A percentile compares a stretch with the other conserved stretches of the same genome.
These are phyloP conservation scores for Synergus laeviventris DNA, from an alignment of 2,888 invertebrate species.

Conservation along the genomic window DNA sequence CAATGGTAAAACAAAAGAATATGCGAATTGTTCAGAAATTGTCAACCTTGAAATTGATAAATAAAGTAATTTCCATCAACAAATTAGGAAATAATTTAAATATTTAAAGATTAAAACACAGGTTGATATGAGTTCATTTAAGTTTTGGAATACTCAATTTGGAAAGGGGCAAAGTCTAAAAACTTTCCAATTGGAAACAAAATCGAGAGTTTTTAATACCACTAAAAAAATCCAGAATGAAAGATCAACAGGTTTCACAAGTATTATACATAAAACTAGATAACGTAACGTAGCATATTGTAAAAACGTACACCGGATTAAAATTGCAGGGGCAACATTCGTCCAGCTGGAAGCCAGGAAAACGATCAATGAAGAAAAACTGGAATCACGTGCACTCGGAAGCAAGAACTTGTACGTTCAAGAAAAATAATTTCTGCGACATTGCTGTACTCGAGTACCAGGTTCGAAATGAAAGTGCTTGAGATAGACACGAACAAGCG, in stretches of 20 bases:
- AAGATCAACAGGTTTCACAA: conserved; percentile 12
- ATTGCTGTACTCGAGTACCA: neutral
- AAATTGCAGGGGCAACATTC: conserved; percentile 4
- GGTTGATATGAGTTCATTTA: no score
- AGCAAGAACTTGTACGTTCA: neutral
- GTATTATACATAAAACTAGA: conserved; percentile 2
- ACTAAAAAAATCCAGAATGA: conserved; percentile 1
- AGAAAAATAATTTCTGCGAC: conserved; percentile 15
- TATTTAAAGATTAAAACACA: no score
- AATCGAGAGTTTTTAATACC: neutral
- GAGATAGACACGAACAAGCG: neutral
- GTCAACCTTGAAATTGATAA: no score
- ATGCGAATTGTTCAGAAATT: no score
- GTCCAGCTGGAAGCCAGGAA: conserved; percentile 14
- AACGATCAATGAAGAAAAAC: conserved; percentile 4
- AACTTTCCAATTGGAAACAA: neutral
- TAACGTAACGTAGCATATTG: conserved; percentile 15
- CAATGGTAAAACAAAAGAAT: no score
- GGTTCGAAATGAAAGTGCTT: neutral
- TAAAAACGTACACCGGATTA: conserved; percentile 29
- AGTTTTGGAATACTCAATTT: neutral
- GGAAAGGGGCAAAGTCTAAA: neutral
- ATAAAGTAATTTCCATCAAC: no score
- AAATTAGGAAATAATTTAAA: no score
- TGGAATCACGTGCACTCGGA: conserved; percentile 18